phyloP scores from a whole-genome alignment of 2,797 vertebrate genomes.

The Channa striata region DNA sequence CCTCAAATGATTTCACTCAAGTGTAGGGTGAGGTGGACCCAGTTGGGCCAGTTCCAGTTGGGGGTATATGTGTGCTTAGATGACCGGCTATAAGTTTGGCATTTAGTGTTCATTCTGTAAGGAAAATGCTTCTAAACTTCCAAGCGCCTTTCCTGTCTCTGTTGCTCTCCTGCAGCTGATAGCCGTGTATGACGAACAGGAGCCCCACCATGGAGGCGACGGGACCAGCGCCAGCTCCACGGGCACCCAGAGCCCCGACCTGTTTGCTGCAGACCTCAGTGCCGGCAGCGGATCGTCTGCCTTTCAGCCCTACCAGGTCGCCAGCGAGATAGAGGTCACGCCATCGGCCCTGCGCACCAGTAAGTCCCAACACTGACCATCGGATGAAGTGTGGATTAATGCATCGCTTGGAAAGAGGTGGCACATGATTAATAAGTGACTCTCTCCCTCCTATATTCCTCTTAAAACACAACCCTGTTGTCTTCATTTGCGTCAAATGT shows the following conservation, averaged over 20 bases:
- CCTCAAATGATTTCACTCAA: not conserved
- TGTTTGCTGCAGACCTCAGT: conserved; percentile 91
- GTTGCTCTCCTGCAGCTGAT: conserved; percentile 85
- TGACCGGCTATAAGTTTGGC: no score
- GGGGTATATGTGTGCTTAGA: no score
- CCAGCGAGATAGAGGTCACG: conserved; percentile 98
- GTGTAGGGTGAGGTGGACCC: no score
- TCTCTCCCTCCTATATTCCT: not conserved
- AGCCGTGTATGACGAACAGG: conserved; percentile 96
- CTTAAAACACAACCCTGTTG: conserved; percentile 7
- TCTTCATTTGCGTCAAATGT: conserved; percentile 40
- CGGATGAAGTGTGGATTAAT: not conserved
- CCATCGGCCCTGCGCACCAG: conserved; percentile 94
- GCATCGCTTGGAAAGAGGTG: not conserved
- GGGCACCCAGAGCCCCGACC: conserved; percentile 95
- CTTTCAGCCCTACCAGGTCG: conserved; percentile 93
- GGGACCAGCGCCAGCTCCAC: conserved; percentile 98
- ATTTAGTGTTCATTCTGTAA: no score
- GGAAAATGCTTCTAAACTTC: not conserved
- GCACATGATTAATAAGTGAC: conserved; percentile 15
- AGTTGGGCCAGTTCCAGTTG: not conserved
- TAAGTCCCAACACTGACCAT: conserved; percentile 77
- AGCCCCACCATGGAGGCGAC: conserved; percentile 96
- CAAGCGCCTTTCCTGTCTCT: not conserved
- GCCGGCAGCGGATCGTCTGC: conserved; percentile 86